Conservation (phyloP, 1,140 invertebrate genomes). For the Tetragonula clypearis region DNA sequence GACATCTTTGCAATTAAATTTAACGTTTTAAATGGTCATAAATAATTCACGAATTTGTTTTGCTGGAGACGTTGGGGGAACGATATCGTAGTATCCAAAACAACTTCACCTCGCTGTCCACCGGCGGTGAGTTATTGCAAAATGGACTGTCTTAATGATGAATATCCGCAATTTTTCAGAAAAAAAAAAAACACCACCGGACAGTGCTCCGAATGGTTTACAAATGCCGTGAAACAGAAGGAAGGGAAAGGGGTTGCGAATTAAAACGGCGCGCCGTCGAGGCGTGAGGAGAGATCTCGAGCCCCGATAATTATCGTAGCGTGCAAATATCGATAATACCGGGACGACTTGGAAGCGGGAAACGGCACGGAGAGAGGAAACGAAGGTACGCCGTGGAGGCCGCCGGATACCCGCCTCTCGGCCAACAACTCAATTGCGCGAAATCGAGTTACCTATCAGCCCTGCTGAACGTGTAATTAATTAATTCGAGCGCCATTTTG, state of each 20-base stretch:
- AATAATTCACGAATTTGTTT: neutral
- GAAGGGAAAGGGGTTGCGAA: neutral
- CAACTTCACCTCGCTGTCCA: neutral
- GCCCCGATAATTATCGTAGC: constrained; percentile 76
- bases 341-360: constrained; percentile 38
- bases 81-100: neutral
- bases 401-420: constrained; percentile 45
- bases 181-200: neutral
- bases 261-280: constrained; percentile 3
- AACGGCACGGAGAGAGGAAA: constrained; percentile 38
- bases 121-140: neutral
- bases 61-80: no score
- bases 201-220: neutral
- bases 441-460: constrained; percentile 76
- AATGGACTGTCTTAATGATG: constrained; percentile 1
- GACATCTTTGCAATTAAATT: constrained; percentile 3
- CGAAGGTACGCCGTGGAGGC: constrained; percentile 48
- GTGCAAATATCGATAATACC: constrained; percentile 77
- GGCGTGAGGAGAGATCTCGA: constrained; percentile 28
- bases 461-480: constrained; percentile 77
- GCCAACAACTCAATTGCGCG: constrained; percentile 76
- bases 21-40: neutral
- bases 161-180: constrained; percentile 12
- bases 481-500: constrained; percentile 78
- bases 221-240: neutral